Base-by-base conservation (phyloP, 1,140 invertebrate genomes). In the Sitophilus oryzae region DNA sequence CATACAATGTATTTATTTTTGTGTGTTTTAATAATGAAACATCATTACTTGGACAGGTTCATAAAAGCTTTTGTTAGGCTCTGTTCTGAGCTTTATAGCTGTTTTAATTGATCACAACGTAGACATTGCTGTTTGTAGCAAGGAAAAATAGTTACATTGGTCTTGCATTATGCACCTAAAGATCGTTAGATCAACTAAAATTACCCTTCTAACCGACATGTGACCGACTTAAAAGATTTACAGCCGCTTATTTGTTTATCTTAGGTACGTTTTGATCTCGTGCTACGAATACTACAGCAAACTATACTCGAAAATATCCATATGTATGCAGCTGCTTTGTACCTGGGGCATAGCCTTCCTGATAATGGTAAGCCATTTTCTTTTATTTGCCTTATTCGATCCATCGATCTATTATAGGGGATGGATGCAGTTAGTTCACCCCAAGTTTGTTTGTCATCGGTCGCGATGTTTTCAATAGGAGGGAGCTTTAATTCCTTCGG, bases 181-280 rank as follows among this genome's bases (percentile, higher is more conserved):
- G 16, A 18, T 35, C 23, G 11, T 20, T n/a, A 34, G 6, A 44
- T 6, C 18, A 19, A 25, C 8, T 8, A 25, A 19, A 15, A 15
- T 21, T 47, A 19, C 10, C 23, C 23, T 9, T 19, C 11, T 9
- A 19, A 11, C n/a, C 15, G 14, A 18, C 23, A 49, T n/a, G 10
- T 38, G 18, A 20, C 16, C 15, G 18, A 38, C 38, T 8, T 45
- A 45, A 30, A 23, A 11, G 20, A 38, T 38, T n/a, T 14, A 14
- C 14, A 42, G 6, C 10, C 10, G 20, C 34, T 46, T 34, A 46
- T 22, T 38, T 58, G 37, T 54, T 54, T 47, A 34, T 41, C 77
- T 25, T 76, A 91, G 89, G 70, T 91, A 89, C 70, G 82, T 91
- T 37, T 69, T 91, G 54, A 91, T 93, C 63, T 84, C 88, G 5